Evolutionary conservation across 2,113 vertebrate species (phyloP), one percentile per base, ranked within the genome.

Genomic region (Nicator chloris): DNA sequence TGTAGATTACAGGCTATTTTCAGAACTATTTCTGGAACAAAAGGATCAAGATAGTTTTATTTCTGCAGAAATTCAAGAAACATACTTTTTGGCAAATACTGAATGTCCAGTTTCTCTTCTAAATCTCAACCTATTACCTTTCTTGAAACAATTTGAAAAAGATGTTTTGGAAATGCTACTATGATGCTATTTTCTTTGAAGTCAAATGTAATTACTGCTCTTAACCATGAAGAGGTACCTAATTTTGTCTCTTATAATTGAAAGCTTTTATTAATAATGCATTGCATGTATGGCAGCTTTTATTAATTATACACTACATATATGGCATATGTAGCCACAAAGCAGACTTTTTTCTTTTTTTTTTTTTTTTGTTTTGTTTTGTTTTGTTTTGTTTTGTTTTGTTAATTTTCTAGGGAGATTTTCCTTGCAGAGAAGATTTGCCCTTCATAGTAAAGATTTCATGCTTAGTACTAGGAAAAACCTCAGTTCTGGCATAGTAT

Each of bases 181-280:
- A 1, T 91, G 39, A 35, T 79, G n/a, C n/a, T 72, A 0, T 75
- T 95, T 91, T 27, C 33, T 85, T 90, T 91, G 45, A 80, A 94
- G 71, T 66, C 27, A 73, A 33, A 44, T 79, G 27, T 70, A 94
- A 77, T 77, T 93, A 70, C 45, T 72, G 37, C 61, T 72, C 72
- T 39, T 73, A 80, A 70, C 86, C 42, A 16, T 73, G 54, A 88
- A 82, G 54, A 88, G 23, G 42, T 92, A 72, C 35, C 21, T 88
- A 40, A 77, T 68, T 93, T 90, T 88, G 37, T 61, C 19, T 86
- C 39, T 89, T 72, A 16, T 19, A 82, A 76, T 30, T 70, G 39
- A 82, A 82, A 82, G 10, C 21, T 83, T 70, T 85, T 81, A 81
- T 88, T 96, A 94, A 92, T 83, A 92, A 56, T 71, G 39, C 23